Base-by-base conservation (phyloP, 2,888 invertebrate species). In the Drosophila paramelanica region DNA sequence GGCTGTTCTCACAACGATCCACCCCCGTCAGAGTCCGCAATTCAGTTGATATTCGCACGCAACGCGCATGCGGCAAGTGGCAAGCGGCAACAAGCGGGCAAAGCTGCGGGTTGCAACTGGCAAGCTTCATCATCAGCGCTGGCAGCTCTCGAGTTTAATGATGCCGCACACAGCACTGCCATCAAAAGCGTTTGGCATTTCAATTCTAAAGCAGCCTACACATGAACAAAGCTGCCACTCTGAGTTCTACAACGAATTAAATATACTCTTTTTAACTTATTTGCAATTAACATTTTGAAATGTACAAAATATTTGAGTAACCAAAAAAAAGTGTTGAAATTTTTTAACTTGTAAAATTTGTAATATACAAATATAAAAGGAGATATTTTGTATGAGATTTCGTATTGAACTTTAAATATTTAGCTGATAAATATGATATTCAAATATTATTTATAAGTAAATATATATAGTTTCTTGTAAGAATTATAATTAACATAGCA, bases 111-210 rank as follows among this genome's bases (percentile, higher is more conserved):
- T 39, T 64, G 60, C 67, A 25, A 23, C 39, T 68, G 53, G 41
- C 66, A 20, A 53, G 55, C 67, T 50, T 46, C 73, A 59, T 56
- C 57, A 64, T 57, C 66, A 62, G 23, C 62, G 46, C 58, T 77
- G 74, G 78, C 74, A 72, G 64, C 66, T 69, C 65, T 70, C 67
- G 52, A 55, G 73, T 73, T 67, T 83, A 83, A 83, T 83, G 83
- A 86, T 88, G 83, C 86, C 86, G 74, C 88, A 79, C 80, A 69
- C 76, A 70, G 56, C 66, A 67, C 67, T 72, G 67, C 71, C 77
- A 74, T 83, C 86, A 83, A 82, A 83, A 74, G 70, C 83, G 64
- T 77, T 83, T 79, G 86, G 86, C 83, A 83, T 83, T 88, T 88
- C 86, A 88, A 88, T 86, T 86, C 77, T 27, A 67, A 69, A 73